A percentile compares a stretch with the other conserved stretches of the same genome.
Evolutionary conservation across 53 echinoderm and acorn worm species (phyloP).

Genomic region (Echinarachnius parma): DNA sequence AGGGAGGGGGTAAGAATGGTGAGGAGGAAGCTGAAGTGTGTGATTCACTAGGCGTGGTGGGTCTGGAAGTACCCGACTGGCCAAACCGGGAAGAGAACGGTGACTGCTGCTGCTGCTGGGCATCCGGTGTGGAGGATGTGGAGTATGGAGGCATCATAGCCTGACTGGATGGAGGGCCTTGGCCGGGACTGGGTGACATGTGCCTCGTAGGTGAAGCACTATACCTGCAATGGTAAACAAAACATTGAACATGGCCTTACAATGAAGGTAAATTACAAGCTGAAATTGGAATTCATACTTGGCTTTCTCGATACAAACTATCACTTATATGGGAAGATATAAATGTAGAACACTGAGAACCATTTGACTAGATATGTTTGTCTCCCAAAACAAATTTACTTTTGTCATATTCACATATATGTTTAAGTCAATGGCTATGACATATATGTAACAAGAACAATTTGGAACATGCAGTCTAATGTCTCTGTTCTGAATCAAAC

Average conservation of each 20-base stretch:
- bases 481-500: too few relatives aligned
- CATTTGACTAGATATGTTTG: too few relatives aligned
- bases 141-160: conserved; percentile 59
- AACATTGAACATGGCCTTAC: not conserved
- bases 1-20: conserved; percentile 43
- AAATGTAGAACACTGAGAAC: too few relatives aligned
- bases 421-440: too few relatives aligned
- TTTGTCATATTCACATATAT: too few relatives aligned
- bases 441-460: too few relatives aligned
- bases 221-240: conserved; percentile 5
- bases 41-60: conserved; percentile 70
- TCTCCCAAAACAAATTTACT: too few relatives aligned
- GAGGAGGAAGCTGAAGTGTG: conserved; percentile 46
- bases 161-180: conserved; percentile 33
- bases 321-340: too few relatives aligned
- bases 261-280: too few relatives aligned
- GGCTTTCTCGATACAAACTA: too few relatives aligned
- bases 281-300: too few relatives aligned
- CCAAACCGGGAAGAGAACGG: conserved; percentile 41
- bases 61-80: conserved; percentile 53
- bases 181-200: conserved; percentile 62
- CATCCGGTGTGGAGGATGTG: conserved; percentile 36
- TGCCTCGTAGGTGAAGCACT: conserved; percentile 52
- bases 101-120: conserved; percentile 14
- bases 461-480: too few relatives aligned